Base-by-base conservation (phyloP, 2,888 invertebrate species). In the Malthinus flaveolus region DNA sequence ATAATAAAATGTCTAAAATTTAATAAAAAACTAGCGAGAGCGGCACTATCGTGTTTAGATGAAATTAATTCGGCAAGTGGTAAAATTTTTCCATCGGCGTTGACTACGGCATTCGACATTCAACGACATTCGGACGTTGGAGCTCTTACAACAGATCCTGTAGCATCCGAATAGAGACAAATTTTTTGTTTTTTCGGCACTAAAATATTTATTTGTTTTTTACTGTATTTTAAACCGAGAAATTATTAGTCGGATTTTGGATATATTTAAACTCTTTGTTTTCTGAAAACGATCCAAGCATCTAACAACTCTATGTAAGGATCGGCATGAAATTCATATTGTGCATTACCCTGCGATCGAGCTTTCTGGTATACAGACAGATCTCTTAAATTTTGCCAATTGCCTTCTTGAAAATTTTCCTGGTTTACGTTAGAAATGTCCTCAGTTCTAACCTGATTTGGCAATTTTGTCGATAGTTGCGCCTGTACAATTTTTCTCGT, bases 21-120 rank as follows among this genome's bases (percentile, higher is more conserved):
- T 8, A 48, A 9, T 6, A 48, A 15, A 13, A 48, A 48, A 48
- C 48, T 48, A 1, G 33, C 33, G 8, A 48, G 12, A 7, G 48
- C 34, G 7, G 48, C 48, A 32, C 33, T 13, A 34, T 48, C 33
- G 12, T 48, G 48, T 4, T 15, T 32, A 33, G 48, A 48, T 8
- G 48, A 8, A 5, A 49, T 49, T 12, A 49, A 8, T 34, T 49
- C 36, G 0, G 37, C 35, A n/a, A 49, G 10, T 3, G 49, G 49
- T 13, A 49, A 13, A n/a, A 35, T 49, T 13, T 23, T 13, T 12
- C 13, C 34, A 9, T 49, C 13, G 7, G n/a, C 13, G 6, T 36
- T 49, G 7, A 36, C 49, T 8, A 49, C 36, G 3, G 34, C 13
- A 5, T 49, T 35, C 1, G 13, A 35, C 1, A 49, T 7, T 15